These are phyloP conservation scores for Blastobasis adustella DNA, from an alignment of 2,888 invertebrate genomes.

Conservation along the genomic window DNA sequence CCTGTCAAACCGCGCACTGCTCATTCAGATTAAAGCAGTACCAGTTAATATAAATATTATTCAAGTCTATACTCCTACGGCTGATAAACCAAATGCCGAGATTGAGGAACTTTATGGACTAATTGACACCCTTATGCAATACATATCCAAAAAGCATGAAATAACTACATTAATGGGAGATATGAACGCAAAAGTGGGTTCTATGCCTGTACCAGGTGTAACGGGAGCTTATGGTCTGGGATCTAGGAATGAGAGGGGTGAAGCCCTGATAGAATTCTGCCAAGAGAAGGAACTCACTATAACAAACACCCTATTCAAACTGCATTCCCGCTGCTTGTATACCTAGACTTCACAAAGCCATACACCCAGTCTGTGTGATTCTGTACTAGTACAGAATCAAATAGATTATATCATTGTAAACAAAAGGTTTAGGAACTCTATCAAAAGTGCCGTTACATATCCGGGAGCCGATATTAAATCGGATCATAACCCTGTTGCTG, in stretches of 20 bases:
- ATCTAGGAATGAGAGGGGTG: constrained; percentile 5
- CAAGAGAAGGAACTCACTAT: constrained; percentile 1
- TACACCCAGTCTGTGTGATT: not conserved
- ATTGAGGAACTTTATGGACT: not conserved
- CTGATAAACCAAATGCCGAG: not conserved
- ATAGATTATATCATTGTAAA: not conserved
- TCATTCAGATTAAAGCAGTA: no score
- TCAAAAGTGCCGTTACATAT: not conserved
- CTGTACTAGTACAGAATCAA: not conserved
- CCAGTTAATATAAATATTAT: no score
- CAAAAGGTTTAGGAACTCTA: not conserved
- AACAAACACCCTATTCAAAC: not conserved
- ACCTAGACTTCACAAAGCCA: not conserved
- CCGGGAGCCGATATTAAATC: no score
- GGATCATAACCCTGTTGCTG: no score
- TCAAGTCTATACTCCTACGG: no score
- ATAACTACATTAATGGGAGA: constrained; percentile 3
- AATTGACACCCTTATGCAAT: not conserved
- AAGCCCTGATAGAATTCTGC: constrained; percentile 2
- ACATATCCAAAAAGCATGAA: constrained; percentile 2
- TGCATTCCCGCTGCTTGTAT: not conserved
- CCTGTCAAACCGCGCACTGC: no score
- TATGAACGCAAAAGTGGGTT: constrained; percentile 7
- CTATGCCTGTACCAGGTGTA: not conserved
- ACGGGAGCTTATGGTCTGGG: constrained; percentile 5